These are phyloP conservation scores for Dorcus hopei DNA, from an alignment of 2,888 invertebrate genomes.

Conservation along the genomic window DNA sequence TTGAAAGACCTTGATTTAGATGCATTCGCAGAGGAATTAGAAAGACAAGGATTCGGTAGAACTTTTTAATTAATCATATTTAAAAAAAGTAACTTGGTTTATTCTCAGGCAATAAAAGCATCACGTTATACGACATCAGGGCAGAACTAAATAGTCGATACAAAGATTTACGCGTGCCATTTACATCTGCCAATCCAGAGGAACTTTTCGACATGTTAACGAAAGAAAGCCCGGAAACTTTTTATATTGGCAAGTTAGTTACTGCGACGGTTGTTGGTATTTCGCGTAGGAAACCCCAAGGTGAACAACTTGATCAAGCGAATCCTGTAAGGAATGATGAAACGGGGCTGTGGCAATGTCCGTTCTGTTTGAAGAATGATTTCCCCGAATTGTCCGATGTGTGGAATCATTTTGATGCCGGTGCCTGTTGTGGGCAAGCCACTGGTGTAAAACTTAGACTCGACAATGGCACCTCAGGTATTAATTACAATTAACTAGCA, in stretches of 20 bases:
- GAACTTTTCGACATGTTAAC: conserved; percentile 93
- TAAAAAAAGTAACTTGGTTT: background rate
- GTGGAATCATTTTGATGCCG: conserved; percentile 98
- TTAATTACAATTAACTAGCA: background rate
- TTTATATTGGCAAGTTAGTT: conserved; percentile 86
- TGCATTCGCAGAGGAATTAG: conserved; percentile 96
- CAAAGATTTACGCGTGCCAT: conserved; percentile 81
- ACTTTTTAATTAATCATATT: conserved; percentile 1
- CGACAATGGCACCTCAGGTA: conserved; percentile 82
- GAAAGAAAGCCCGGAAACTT: conserved; percentile 92
- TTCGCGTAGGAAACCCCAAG: conserved; percentile 82
- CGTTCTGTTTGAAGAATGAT: conserved; percentile 93
- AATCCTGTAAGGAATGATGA: conserved; percentile 94
- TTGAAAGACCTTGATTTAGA: conserved; percentile 95
- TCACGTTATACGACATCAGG: conserved; percentile 94
- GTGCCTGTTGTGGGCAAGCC: conserved; percentile 92
- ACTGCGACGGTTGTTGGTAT: conserved; percentile 77
- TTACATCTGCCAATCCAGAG: conserved; percentile 76
- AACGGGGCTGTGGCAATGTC: conserved; percentile 95
- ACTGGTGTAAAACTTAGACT: conserved; percentile 85
- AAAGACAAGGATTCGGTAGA: conserved; percentile 66
- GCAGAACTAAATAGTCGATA: conserved; percentile 92
- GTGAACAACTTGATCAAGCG: conserved; percentile 91
- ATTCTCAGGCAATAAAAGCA: conserved; percentile 70
- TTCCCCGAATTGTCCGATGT: conserved; percentile 95